Evolutionary conservation across 2,113 vertebrate species (phyloP).

Genomic region (Myocastor coypus): DNA sequence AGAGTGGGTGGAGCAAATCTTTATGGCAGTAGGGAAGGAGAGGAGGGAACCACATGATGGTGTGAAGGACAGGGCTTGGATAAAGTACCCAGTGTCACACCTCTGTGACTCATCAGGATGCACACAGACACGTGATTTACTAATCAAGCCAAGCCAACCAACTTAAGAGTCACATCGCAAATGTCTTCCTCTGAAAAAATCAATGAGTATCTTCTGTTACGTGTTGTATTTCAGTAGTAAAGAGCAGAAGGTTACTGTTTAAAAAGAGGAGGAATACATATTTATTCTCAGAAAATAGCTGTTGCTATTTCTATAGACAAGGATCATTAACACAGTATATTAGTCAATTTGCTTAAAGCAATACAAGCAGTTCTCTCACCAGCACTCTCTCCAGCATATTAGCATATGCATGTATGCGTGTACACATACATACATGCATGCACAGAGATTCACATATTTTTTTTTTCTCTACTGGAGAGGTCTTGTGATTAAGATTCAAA

Average conservation of each 20-base stretch:
- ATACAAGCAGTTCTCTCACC: not conserved
- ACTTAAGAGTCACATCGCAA: not conserved
- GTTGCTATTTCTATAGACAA: not conserved
- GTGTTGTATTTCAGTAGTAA: too few species aligned
- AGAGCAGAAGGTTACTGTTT: too few species aligned
- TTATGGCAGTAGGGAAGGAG: not conserved
- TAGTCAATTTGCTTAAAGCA: not conserved
- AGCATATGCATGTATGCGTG: not conserved
- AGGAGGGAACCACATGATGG: not conserved
- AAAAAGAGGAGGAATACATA: too few species aligned
- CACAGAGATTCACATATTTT: not conserved
- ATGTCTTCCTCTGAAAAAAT: too few species aligned
- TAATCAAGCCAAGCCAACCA: not conserved
- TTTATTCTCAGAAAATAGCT: too few species aligned
- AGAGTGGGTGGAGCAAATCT: not conserved
- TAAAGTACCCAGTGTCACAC: not conserved
- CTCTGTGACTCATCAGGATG: not conserved
- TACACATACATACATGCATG: not conserved
- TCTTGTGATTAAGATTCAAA: constrained; percentile 25
- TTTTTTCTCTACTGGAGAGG: not conserved
- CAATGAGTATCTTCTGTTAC: too few species aligned
- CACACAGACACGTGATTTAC: not conserved
- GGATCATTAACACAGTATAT: not conserved
- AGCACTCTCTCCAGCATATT: not conserved
- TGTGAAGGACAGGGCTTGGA: not conserved